These are phyloP conservation scores for Lepus timidus DNA, from an alignment of 2,113 vertebrate genomes.

Conservation along the genomic window DNA sequence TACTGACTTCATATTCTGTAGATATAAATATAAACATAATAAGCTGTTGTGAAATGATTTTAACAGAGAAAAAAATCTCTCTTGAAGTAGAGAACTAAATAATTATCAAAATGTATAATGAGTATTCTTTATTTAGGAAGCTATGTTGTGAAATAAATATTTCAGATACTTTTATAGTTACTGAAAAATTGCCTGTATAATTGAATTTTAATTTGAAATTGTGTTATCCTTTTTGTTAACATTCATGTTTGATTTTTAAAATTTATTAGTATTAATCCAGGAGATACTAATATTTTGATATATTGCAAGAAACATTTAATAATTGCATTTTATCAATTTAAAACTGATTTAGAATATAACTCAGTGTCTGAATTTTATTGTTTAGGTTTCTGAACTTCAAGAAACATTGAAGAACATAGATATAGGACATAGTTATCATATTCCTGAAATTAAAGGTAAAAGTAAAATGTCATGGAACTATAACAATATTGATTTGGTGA, in stretches of 20 bases:
- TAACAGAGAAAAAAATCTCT: constrained; percentile 18
- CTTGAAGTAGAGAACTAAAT: constrained; percentile 29
- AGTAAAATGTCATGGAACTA: neutral
- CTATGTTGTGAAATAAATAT: neutral
- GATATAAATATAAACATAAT: constrained; percentile 21
- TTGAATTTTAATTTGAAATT: constrained; percentile 47
- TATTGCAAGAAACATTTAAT: constrained; percentile 21
- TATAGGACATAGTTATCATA: neutral
- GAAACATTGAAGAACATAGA: constrained; percentile 76
- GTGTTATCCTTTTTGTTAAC: constrained; percentile 2
- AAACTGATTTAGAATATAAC: neutral
- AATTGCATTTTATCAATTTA: constrained; percentile 41
- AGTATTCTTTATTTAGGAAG: constrained; percentile 29
- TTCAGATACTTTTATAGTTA: neutral
- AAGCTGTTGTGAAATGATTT: constrained; percentile 44
- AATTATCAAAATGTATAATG: neutral
- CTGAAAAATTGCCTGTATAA: neutral
- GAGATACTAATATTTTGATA: constrained; percentile 16
- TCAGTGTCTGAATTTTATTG: neutral
- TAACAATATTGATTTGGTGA: constrained; percentile 16
- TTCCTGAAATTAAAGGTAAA: constrained; percentile 86
- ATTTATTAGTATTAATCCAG: neutral
- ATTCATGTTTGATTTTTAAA: constrained; percentile 18
- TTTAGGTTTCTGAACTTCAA: constrained; percentile 84
- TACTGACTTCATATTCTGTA: constrained; percentile 4